Evolutionary conservation across 1,140 invertebrate species (phyloP), one percentile per base, ranked within the genome.

Genomic region (Caenorhabditis briggsae): DNA sequence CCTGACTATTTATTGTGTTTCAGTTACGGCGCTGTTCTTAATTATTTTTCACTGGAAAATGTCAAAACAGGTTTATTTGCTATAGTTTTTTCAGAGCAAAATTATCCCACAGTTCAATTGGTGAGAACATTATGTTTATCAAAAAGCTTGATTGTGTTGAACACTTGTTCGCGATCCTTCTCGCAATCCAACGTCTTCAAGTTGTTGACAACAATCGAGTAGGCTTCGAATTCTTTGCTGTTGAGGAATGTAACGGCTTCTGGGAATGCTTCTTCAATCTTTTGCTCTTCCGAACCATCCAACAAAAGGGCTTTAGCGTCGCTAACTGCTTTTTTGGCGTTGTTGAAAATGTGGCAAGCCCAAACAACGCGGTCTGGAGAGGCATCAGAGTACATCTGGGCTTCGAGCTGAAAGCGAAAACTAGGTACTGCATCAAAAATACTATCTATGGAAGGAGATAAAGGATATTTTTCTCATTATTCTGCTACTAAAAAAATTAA

Each of bases 331-430:
- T 14, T 5, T n/a, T 78, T 78, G 43, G 43, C 70, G 41, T 78
- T 78, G 33, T 78, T 78, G 70, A 78, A 78, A 18, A 78, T 78
- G 18, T 78, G 70, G 46, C 70, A 78, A 20, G 70, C 70, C 70
- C 70, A 78, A 20, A 78, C 20, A 25, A 78, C 46, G 18, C 70
- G 33, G 23, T 78, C 70, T 25, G 70, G 70, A 6, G 70, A 78
- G 20, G 70, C 70, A 50, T 78, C 70, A 23, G 70, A 5, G 70
- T 78, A 78, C 70, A 78, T 78, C 53, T 78, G 70, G 46, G 70
- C 70, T 78, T 78, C 70, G 46, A 78, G 46, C 70, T 78, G 70
- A 0, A 78, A 50, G 9, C 8, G 0, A 14, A 33, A 33, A 33
- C 33, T 33, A 33, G 33, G 1, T 33, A 33, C 33, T 33, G 33